Conservation (phyloP, 1,140 invertebrate species). For the roundworm (Caenorhabditis elegans) region DNA sequence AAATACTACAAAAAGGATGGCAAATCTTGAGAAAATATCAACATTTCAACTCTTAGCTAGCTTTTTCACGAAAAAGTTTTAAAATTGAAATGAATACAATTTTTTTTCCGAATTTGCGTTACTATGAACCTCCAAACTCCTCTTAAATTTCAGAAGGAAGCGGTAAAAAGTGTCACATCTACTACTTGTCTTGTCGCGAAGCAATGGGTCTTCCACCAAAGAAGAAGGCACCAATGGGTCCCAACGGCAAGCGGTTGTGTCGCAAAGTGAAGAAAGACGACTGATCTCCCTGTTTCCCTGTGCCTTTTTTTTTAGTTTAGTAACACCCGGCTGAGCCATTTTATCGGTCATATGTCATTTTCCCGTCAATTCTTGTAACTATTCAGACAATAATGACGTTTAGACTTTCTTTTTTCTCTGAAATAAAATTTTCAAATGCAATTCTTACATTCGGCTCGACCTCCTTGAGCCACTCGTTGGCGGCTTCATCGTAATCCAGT, state of each 20-base stretch:
- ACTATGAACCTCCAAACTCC: no score
- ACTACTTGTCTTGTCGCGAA: slow-evolving; percentile 51
- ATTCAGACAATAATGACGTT: slow-evolving; percentile 32
- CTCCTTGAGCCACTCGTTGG: slow-evolving; percentile 84
- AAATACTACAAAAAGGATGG: no score
- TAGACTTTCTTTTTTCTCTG: slow-evolving; percentile 8
- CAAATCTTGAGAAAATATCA: no score
- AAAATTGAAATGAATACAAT: no score
- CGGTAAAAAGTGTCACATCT: slow-evolving; percentile 33
- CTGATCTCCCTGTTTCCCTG: slow-evolving; percentile 32
- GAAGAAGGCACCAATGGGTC: slow-evolving; percentile 51
- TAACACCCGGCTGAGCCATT: not conserved
- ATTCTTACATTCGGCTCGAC: slow-evolving; percentile 83
- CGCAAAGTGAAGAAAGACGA: slow-evolving; percentile 51
- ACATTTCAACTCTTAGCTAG: no score
- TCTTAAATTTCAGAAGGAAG: not conserved
- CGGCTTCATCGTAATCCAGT: slow-evolving; percentile 86
- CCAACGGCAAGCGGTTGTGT: slow-evolving; percentile 53
- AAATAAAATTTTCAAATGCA: slow-evolving; percentile 15
- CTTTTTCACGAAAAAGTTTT: no score
- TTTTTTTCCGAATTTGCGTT: no score
- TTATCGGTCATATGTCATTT: slow-evolving; percentile 20
- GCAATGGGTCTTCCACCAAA: slow-evolving; percentile 52
- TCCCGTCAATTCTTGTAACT: no score
- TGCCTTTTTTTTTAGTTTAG: not conserved